Conservation (phyloP, 2,113 vertebrate genomes). For the Theristicus caerulescens region DNA sequence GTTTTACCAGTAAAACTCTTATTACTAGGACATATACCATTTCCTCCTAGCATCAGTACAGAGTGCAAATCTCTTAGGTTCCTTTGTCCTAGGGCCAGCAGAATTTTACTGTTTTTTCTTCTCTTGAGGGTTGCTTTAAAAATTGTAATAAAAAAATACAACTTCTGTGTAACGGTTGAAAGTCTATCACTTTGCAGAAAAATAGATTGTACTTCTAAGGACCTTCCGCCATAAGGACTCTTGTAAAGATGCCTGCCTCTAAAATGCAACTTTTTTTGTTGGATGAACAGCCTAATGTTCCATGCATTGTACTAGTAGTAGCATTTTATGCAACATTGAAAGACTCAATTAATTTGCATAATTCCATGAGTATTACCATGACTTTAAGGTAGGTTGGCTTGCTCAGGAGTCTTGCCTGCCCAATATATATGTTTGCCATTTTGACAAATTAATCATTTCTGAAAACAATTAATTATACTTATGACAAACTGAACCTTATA, state of each 20-base stretch:
- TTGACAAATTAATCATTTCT: constrained; percentile 96
- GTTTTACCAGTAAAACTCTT: constrained; percentile 59
- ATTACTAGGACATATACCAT: constrained; percentile 40
- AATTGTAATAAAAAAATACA: constrained; percentile 69
- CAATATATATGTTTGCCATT: constrained; percentile 81
- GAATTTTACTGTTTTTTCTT: constrained; percentile 46
- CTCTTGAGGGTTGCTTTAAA: constrained; percentile 68
- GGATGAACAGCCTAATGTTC: constrained; percentile 99
- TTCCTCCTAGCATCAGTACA: constrained; percentile 31
- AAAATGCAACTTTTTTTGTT: constrained; percentile 89
- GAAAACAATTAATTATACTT: constrained; percentile 99
- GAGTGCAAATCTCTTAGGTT: constrained; percentile 15
- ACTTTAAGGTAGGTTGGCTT: constrained; percentile 91
- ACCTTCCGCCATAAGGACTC: constrained; percentile 83
- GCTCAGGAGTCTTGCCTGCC: constrained; percentile 81
- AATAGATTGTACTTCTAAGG: constrained; percentile 84
- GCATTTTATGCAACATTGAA: constrained; percentile 99
- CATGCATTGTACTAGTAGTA: constrained; percentile 95
- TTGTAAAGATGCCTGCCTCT: constrained; percentile 85
- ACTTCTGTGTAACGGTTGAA: constrained; percentile 72
- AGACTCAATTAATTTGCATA: constrained; percentile 99
- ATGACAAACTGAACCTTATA: constrained; percentile 94
- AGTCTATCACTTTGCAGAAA: constrained; percentile 74
- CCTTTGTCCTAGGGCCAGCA: constrained; percentile 40
- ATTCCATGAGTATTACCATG: constrained; percentile 93